Percentiles rank a stretch among this genome's conserved stretches.
These are phyloP conservation scores for Matsumurasca onukii DNA, from an alignment of 1,140 invertebrate genomes.

Conservation along the genomic window DNA sequence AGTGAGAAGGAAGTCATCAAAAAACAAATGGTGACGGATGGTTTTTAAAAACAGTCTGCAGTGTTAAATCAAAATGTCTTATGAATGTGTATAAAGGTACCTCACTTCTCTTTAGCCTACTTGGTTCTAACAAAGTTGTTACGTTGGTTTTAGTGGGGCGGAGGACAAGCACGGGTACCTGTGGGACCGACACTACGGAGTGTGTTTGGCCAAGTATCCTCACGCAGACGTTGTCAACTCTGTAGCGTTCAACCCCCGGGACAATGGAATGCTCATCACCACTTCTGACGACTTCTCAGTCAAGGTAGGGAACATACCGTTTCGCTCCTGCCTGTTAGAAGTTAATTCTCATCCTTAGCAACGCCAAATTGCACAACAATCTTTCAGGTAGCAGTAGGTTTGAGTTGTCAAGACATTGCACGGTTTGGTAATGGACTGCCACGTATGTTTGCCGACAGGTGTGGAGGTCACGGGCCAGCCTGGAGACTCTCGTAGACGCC, in stretches of 20 bases:
- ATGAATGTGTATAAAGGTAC: too few relatives aligned
- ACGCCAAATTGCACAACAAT: background rate
- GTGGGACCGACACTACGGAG: slow-evolving; percentile 85
- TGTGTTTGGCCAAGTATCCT: slow-evolving; percentile 73
- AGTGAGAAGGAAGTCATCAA: slow-evolving; percentile 35
- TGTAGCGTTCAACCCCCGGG: slow-evolving; percentile 81
- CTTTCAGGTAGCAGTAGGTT: background rate
- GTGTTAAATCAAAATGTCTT: too few relatives aligned
- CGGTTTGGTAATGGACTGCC: background rate
- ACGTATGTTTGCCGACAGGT: slow-evolving; percentile 45
- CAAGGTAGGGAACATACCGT: slow-evolving; percentile 49
- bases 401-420: background rate
- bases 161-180: slow-evolving; percentile 84
- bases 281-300: slow-evolving; percentile 83
- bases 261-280: slow-evolving; percentile 83
- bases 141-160: slow-evolving; percentile 80
- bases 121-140: too few relatives aligned
- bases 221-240: slow-evolving; percentile 85
- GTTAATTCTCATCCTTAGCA: background rate
- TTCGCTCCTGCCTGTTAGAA: background rate
- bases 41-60: too few relatives aligned
- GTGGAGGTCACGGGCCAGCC: slow-evolving; percentile 58
- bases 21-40: too few relatives aligned
- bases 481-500: slow-evolving; percentile 19
- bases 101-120: too few relatives aligned